Percentiles rank a stretch among this genome's conserved stretches.
Evolutionary conservation across 2,797 vertebrate species (phyloP).

Genomic region (Carcharodon carcharias): DNA sequence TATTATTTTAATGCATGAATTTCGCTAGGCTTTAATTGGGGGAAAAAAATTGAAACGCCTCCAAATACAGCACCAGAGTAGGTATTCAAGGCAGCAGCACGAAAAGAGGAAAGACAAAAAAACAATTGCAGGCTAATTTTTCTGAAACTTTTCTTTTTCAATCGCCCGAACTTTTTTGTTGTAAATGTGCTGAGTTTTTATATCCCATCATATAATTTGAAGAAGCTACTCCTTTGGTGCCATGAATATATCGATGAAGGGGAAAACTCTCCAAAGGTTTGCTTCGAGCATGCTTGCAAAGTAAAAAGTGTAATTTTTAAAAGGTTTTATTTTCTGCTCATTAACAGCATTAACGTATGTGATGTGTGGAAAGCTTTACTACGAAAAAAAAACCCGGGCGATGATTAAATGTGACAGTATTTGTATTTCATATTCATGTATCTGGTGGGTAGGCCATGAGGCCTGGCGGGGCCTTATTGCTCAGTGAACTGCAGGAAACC

Average conservation of each 20-base stretch:
- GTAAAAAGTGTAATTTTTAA: conserved; percentile 1
- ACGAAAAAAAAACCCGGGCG: neutral
- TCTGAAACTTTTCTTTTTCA: neutral
- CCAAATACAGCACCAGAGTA: neutral
- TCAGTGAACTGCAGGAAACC: neutral
- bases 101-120: neutral
- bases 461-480: conserved; percentile 25
- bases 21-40: neutral
- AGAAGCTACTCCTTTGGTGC: neutral
- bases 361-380: neutral
- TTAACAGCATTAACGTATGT: no score
- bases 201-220: no score
- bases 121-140: neutral
- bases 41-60: neutral
- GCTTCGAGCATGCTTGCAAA: conserved; percentile 23
- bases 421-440: conserved; percentile 24
- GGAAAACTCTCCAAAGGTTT: neutral
- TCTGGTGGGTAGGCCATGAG: conserved; percentile 27
- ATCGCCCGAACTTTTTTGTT: neutral
- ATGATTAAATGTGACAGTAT: conserved; percentile 24
- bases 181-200: neutral
- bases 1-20: neutral
- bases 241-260: neutral
- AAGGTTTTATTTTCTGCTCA: neutral
- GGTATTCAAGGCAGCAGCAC: neutral